Percentiles rank a stretch among this genome's conserved stretches.
Evolutionary conservation across 2,113 vertebrate species (phyloP).

Genomic region (Xiphorhynchus elegans): DNA sequence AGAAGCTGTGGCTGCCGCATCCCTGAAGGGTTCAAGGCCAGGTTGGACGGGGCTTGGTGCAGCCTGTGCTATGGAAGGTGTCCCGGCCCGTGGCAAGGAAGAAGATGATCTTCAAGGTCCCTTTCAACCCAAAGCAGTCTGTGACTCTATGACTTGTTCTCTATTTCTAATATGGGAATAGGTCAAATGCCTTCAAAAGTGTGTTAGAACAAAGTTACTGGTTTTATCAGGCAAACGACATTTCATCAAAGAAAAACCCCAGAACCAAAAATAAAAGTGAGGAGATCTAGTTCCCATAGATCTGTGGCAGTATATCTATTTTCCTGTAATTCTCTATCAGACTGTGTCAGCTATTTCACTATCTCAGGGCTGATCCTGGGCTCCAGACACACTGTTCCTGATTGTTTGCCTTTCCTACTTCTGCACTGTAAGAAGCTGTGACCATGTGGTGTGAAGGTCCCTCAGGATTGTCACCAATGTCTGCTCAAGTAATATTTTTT

Average conservation of each 20-base stretch:
- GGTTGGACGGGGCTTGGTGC: background rate
- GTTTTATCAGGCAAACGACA: background rate
- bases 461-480: background rate
- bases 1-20: background rate
- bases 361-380: background rate
- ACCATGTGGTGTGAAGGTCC: background rate
- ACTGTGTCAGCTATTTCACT: background rate
- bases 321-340: background rate
- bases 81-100: background rate
- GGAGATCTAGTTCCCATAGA: background rate
- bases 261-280: background rate
- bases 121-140: background rate
- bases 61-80: background rate
- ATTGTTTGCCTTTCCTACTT: background rate
- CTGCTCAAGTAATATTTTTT: too few relatives aligned
- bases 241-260: background rate
- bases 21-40: background rate
- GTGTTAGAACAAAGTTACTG: background rate
- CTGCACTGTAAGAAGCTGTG: background rate
- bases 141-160: background rate
- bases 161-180: background rate
- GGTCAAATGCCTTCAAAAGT: background rate
- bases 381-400: background rate
- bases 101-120: background rate
- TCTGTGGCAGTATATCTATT: background rate